Conservation (phyloP, 2,888 invertebrate species). For the Pollenia amentaria region DNA sequence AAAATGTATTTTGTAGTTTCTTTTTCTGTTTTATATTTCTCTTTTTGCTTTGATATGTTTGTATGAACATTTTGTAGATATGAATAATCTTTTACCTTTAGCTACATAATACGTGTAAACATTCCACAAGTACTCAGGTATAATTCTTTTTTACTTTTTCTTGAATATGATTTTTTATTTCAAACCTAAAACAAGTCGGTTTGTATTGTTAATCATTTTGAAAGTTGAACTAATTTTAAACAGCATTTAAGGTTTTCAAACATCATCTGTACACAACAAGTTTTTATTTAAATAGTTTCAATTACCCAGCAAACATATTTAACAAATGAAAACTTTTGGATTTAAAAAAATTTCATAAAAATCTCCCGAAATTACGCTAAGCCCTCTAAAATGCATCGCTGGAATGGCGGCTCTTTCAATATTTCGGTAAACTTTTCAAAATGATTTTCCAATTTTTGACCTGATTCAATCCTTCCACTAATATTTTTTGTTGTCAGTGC, state of each 20-base stretch:
- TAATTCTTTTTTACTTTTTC: conserved; percentile 17
- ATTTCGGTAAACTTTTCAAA: no score
- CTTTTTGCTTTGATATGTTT: background rate
- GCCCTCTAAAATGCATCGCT: no score
- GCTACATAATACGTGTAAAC: conserved; percentile 46
- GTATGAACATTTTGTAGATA: conserved; percentile 19
- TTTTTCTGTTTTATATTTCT: background rate
- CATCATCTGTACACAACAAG: conserved; percentile 22
- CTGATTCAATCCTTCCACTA: no score
- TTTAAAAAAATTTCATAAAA: no score
- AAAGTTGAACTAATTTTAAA: conserved; percentile 69
- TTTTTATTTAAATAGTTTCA: conserved; percentile 37
- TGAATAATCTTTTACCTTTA: conserved; percentile 34
- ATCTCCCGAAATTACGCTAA: no score
- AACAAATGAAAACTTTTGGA: no score
- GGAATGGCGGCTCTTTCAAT: no score
- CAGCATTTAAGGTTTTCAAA: conserved; percentile 52
- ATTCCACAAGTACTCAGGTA: conserved; percentile 59
- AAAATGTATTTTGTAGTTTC: conserved; percentile 45
- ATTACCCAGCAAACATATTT: no score
- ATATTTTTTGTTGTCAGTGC: no score
- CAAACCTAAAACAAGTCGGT: background rate
- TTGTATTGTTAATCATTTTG: conserved; percentile 51
- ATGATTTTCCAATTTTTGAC: no score
- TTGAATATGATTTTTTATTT: background rate